phyloP scores from a whole-genome alignment of 2,113 vertebrate genomes.

The Takifugu flavidus region DNA sequence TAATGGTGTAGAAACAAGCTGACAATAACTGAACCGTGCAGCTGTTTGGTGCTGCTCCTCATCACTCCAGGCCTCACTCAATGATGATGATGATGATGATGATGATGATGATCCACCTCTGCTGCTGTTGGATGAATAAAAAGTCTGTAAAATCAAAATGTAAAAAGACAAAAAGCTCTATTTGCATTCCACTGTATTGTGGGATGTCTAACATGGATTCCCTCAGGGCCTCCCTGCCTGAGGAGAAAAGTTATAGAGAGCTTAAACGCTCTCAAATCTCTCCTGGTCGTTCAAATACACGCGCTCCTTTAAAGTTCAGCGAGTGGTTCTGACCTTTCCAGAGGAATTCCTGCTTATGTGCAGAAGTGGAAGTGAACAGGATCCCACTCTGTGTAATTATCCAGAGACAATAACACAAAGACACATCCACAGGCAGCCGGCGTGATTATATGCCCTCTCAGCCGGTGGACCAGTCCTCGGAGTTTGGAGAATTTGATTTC shows the following conservation, averaged over 20 bases:
- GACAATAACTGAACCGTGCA: conserved; percentile 73
- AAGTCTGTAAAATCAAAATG: too few relatives aligned
- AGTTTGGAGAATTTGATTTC: conserved; percentile 23
- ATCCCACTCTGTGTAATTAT: conserved; percentile 67
- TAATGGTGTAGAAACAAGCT: conserved; percentile 75
- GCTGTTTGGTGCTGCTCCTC: conserved; percentile 34
- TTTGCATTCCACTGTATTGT: too few relatives aligned
- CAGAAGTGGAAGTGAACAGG: conserved; percentile 74
- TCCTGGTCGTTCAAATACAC: conserved; percentile 39
- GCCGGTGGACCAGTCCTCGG: conserved; percentile 31
- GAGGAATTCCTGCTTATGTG: conserved; percentile 68
- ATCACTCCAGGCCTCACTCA: too few relatives aligned
- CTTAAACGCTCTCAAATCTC: too few relatives aligned
- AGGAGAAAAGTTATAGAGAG: too few relatives aligned
- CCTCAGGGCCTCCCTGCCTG: too few relatives aligned
- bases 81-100: too few relatives aligned
- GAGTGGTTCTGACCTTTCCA: conserved; percentile 68
- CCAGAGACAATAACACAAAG: conserved; percentile 47
- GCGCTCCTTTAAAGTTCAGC: conserved; percentile 54
- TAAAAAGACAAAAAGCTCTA: too few relatives aligned
- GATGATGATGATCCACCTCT: too few relatives aligned
- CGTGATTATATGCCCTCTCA: conserved; percentile 16
- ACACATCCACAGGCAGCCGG: conserved; percentile 48
- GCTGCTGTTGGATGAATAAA: too few relatives aligned
- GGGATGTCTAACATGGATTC: too few relatives aligned